Evolutionary conservation across 2,113 vertebrate species (phyloP), one percentile per base, ranked within the genome.

Genomic region (Brachyhypopomus occidentalis): DNA sequence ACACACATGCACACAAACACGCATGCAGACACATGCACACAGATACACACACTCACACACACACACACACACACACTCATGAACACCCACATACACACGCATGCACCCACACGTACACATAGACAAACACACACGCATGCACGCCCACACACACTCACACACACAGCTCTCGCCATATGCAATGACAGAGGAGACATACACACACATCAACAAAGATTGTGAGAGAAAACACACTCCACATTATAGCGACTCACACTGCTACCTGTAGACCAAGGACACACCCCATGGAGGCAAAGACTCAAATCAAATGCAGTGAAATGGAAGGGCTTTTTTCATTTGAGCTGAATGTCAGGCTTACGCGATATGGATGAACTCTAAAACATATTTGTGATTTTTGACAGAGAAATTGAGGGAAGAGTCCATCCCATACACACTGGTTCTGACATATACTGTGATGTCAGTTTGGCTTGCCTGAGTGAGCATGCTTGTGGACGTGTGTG

Each of bases 341-440:
- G 67, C 59, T 76, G 75, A 76, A 70, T 70, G 72, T 59, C 52
- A 75, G 62, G 22, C 22, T 52, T 52, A 14, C 0, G 45, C 14
- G 45, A 52, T 22, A 60, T 34, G 36, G 72, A 71, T 66, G 60
- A 80, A 80, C n/a, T 55, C 60, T 23, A 38, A 52, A 73, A 76
- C 60, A 63, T 67, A 62, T 79, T 84, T 62, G 70, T 63, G 30
- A 20, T 75, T 56, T 79, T 75, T 79, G 77, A 80, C 77, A 84
- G 72, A 79, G 52, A 83, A 63, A 75, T 56, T 55, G 22, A 16
- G 48, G 77, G 55, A 69, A 41, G 59, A 75, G 75, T 81, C 75
- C 60, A 78, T 83, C 81, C 72, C 60, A 77, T 17, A 0, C 45
- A 4, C 67, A 75, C 82, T 71, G 23, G 23, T 72, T 74, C 72